These are phyloP conservation scores for Parnassius orleans DNA, from an alignment of 2,888 invertebrate genomes.

Conservation along the genomic window DNA sequence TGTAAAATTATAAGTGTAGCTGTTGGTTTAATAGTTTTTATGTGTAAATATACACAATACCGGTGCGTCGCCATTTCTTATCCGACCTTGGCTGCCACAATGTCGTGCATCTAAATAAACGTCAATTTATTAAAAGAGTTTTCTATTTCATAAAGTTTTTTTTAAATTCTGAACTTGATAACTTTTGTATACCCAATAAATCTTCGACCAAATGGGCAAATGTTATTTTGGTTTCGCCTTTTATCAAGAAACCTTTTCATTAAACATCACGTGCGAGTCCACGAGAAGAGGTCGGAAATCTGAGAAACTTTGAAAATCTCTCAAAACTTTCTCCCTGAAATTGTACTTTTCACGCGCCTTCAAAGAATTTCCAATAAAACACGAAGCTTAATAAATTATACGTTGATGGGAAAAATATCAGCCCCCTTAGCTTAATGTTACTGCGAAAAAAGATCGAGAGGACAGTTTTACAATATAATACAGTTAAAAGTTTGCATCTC, in stretches of 20 bases:
- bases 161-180: too few species aligned
- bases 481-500: background rate
- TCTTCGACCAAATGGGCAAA: background rate
- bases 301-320: slow-evolving; percentile 43
- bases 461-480: slow-evolving; percentile 7
- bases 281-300: slow-evolving; percentile 32
- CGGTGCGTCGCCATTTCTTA: too few species aligned
- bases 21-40: too few species aligned
- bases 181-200: background rate
- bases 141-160: too few species aligned
- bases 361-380: slow-evolving; percentile 41
- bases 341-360: slow-evolving; percentile 36
- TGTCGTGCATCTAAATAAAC: too few species aligned
- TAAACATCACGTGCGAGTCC: slow-evolving; percentile 39
- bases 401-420: slow-evolving; percentile 31
- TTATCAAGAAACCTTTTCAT: slow-evolving; percentile 31
- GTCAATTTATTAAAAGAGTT: too few species aligned
- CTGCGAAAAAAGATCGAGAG: slow-evolving; percentile 27
- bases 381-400: slow-evolving; percentile 43
- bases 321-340: slow-evolving; percentile 34
- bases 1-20: too few species aligned
- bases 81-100: too few species aligned
- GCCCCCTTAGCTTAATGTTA: slow-evolving; percentile 25
- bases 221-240: slow-evolving; percentile 26
- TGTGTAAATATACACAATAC: too few species aligned